phyloP scores from a whole-genome alignment of 2,797 vertebrate species.

The Argyrosomus regius region DNA sequence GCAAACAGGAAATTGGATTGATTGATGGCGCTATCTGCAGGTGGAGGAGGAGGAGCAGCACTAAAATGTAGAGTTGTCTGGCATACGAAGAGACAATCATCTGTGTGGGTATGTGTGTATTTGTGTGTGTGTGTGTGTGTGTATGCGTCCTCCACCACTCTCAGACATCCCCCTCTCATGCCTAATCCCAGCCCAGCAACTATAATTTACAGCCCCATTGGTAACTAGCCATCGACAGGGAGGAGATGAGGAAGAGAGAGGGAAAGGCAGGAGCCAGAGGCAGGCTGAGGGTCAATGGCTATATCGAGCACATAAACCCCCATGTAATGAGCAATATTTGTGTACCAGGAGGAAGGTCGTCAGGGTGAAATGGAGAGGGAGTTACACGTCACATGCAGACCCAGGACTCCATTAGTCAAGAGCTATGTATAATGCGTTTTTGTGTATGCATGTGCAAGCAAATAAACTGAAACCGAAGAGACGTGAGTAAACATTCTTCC shows the following conservation, averaged over 20 bases:
- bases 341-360: constrained; percentile 78
- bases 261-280: constrained; percentile 67
- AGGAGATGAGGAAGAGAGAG: constrained; percentile 70
- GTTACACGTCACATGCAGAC: constrained; percentile 53
- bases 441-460: not conserved
- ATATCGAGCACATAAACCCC: constrained; percentile 83
- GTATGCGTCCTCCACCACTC: constrained; percentile 33
- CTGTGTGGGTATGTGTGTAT: constrained; percentile 39
- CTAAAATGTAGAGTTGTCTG: constrained; percentile 73
- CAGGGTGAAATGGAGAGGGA: constrained; percentile 72
- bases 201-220: constrained; percentile 80
- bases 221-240: constrained; percentile 80
- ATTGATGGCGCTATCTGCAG: constrained; percentile 79
- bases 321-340: constrained; percentile 86
- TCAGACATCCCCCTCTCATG: constrained; percentile 65
- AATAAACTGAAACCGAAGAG: constrained; percentile 14
- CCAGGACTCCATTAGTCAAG: constrained; percentile 51
- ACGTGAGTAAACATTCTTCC: not conserved
- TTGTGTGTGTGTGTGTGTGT: constrained; percentile 13
- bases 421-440: constrained; percentile 29
- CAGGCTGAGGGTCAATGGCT: constrained; percentile 80
- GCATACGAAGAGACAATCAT: constrained; percentile 75
- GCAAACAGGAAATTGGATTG: constrained; percentile 64
- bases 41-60: constrained; percentile 57
- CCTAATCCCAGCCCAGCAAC: constrained; percentile 76